phyloP scores from a whole-genome alignment of 1,140 invertebrate species.

The fruit fly (Drosophila melanogaster) region Release_6_plus_ISO1_MT NT_033779.5:4749501-4750000 shows the following conservation, averaged over 20 bases:
- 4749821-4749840: not conserved
- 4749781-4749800: slow-evolving; percentile 15
- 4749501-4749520: slow-evolving; percentile 37
- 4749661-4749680: slow-evolving; percentile 30
- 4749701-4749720: slow-evolving; percentile 6
- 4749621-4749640: slow-evolving; percentile 26
- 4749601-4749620: slow-evolving; percentile 51
- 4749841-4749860: slow-evolving; percentile 1
- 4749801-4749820: not conserved
- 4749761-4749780: slow-evolving; percentile 1
- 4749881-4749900: not conserved
- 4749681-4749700: not conserved
- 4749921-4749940: no score
- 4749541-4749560: slow-evolving; percentile 30
- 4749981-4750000: not conserved
- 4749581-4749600: slow-evolving; percentile 70
- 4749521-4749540: slow-evolving; percentile 76
- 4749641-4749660: slow-evolving; percentile 29
- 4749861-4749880: not conserved
- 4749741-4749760: slow-evolving; percentile 10
- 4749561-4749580: slow-evolving; percentile 16
- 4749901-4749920: not conserved
- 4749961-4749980: no score
- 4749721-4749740: slow-evolving; percentile 19
- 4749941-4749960: no score